These are phyloP conservation scores for Doryteuthis pealeii DNA, from an alignment of 1,140 invertebrate genomes.

Conservation along the genomic window DNA sequence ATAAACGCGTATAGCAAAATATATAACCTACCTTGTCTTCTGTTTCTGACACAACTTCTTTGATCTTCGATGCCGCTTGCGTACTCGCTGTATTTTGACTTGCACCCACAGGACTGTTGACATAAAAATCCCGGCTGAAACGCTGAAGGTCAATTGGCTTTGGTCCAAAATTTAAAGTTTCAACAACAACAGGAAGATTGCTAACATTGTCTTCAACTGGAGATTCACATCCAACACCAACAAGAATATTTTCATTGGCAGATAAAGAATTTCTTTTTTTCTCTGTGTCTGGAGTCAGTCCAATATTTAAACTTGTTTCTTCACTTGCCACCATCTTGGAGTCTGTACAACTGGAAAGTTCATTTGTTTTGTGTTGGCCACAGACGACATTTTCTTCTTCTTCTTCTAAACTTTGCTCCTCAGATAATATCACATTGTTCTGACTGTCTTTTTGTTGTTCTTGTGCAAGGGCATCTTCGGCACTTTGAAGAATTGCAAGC, in stretches of 20 bases:
- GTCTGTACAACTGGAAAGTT: not conserved
- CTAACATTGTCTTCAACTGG: not conserved
- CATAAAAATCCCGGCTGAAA: constrained; percentile 37
- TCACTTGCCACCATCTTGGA: not conserved
- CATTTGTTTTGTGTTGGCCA: constrained; percentile 11
- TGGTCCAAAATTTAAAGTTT: constrained; percentile 30
- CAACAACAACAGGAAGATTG: not conserved
- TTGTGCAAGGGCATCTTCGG: constrained; percentile 39
- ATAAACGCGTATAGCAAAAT: too few relatives aligned
- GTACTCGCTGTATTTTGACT: not conserved
- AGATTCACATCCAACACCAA: not conserved
- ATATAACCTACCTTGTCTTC: constrained; percentile 20
- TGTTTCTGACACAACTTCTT: constrained; percentile 20
- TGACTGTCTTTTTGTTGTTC: constrained; percentile 22
- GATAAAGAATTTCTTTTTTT: not conserved
- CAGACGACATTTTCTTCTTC: not conserved
- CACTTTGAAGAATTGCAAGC: constrained; percentile 38
- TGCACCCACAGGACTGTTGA: constrained; percentile 1
- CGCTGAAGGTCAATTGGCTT: constrained; percentile 28
- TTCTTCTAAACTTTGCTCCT: constrained; percentile 5
- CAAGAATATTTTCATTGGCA: not conserved
- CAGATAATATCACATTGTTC: not conserved
- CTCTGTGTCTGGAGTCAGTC: not conserved
- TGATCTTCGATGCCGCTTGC: constrained; percentile 13
- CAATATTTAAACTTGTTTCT: not conserved